These are phyloP conservation scores for Neolamprologus longior DNA, from an alignment of 2,113 vertebrate species.

Conservation along the genomic window DNA sequence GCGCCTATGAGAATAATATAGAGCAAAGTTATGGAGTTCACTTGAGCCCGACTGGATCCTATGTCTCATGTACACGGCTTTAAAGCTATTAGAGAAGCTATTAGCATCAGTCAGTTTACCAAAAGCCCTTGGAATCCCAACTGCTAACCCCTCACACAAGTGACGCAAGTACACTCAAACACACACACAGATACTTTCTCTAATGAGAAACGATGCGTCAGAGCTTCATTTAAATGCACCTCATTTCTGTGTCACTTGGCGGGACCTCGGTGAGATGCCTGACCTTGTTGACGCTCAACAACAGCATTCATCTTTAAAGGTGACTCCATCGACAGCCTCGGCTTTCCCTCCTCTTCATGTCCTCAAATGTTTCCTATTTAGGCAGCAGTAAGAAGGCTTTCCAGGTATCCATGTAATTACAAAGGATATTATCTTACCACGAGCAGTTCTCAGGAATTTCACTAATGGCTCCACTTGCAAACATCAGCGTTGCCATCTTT, in stretches of 20 bases:
- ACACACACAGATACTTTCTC: background rate
- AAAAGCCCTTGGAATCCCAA: background rate
- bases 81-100: slow-evolving; percentile 10
- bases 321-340: background rate
- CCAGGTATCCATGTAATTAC: background rate
- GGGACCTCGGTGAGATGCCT: background rate
- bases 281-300: background rate
- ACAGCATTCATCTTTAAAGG: background rate
- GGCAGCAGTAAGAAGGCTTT: background rate
- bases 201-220: background rate
- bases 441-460: background rate
- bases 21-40: background rate
- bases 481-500: background rate
- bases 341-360: background rate
- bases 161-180: background rate
- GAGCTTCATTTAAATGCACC: background rate
- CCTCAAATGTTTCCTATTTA: slow-evolving; percentile 16
- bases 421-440: background rate
- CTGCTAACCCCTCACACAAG: background rate
- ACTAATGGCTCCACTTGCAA: background rate
- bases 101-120: slow-evolving; percentile 2
- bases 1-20: background rate
- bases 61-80: background rate
- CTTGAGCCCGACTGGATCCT: background rate
- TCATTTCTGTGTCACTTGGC: background rate